phyloP scores from a whole-genome alignment of 2,113 vertebrate genomes.

The Takifugu flavidus region DNA sequence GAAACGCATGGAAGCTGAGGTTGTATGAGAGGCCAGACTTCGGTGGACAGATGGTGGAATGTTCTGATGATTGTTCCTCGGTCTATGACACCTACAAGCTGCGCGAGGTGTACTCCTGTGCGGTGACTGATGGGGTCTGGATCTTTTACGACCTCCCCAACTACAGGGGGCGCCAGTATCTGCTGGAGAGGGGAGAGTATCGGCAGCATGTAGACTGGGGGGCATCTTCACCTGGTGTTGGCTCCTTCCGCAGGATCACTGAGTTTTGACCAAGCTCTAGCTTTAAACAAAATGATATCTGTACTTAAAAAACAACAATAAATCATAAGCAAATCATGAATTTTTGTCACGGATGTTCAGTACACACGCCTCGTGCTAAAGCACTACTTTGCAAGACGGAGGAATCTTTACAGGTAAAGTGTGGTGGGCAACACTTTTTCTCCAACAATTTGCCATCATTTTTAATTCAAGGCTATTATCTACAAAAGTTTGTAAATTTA shows the following conservation, averaged over 20 bases:
- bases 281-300: background rate
- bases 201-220: constrained; percentile 63
- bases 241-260: constrained; percentile 67
- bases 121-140: constrained; percentile 67
- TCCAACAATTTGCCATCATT: too few species aligned
- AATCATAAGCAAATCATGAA: constrained; percentile 32
- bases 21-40: constrained; percentile 67
- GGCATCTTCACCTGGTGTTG: constrained; percentile 46
- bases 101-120: constrained; percentile 63
- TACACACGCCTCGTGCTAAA: too few species aligned
- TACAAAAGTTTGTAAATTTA: too few species aligned
- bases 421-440: too few species aligned
- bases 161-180: constrained; percentile 67
- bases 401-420: too few species aligned
- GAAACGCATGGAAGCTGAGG: constrained; percentile 48
- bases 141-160: constrained; percentile 66
- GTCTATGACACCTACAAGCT: constrained; percentile 58
- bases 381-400: too few species aligned
- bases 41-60: constrained; percentile 60
- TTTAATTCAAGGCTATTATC: too few species aligned
- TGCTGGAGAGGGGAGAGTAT: constrained; percentile 66
- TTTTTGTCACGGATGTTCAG: too few species aligned
- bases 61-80: constrained; percentile 58
- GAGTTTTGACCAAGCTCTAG: constrained; percentile 49
- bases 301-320: constrained; percentile 29